phyloP scores from a whole-genome alignment of 2,113 vertebrate species.

The Heterotis niloticus region DNA sequence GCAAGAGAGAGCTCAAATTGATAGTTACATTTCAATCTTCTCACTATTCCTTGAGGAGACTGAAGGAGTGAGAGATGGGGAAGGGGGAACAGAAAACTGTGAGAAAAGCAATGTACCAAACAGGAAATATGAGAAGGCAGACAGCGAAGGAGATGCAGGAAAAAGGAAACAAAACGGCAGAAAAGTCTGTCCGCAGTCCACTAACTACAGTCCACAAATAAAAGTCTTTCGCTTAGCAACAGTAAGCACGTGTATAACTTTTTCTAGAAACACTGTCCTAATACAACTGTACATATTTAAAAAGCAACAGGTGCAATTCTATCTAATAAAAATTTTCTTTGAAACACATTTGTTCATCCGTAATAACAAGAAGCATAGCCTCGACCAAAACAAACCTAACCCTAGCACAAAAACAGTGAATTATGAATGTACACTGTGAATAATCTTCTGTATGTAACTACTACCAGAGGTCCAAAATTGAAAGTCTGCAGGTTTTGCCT shows the following conservation, averaged over 20 bases:
- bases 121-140: conserved; percentile 2
- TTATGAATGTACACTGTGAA: too few relatives aligned
- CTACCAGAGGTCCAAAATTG: too few relatives aligned
- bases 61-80: conserved; percentile 9
- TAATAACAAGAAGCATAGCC: too few relatives aligned
- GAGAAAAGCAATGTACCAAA: not conserved
- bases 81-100: conserved; percentile 2
- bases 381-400: too few relatives aligned
- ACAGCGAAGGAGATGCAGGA: conserved; percentile 5
- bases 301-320: too few relatives aligned
- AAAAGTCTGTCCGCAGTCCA: not conserved
- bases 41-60: conserved; percentile 16
- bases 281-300: not conserved
- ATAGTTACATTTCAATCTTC: conserved; percentile 27
- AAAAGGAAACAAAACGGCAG: not conserved
- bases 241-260: too few relatives aligned
- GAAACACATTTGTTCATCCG: too few relatives aligned
- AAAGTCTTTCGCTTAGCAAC: not conserved
- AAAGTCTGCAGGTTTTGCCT: too few relatives aligned
- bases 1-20: conserved; percentile 16
- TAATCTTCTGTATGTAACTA: too few relatives aligned
- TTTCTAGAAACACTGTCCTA: not conserved
- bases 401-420: too few relatives aligned
- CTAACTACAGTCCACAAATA: not conserved
- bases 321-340: too few relatives aligned